Percentiles rank a stretch among this genome's conserved stretches.
Conservation (phyloP, 1,140 invertebrate genomes). For the Ctenoplectra terminalis region DNA sequence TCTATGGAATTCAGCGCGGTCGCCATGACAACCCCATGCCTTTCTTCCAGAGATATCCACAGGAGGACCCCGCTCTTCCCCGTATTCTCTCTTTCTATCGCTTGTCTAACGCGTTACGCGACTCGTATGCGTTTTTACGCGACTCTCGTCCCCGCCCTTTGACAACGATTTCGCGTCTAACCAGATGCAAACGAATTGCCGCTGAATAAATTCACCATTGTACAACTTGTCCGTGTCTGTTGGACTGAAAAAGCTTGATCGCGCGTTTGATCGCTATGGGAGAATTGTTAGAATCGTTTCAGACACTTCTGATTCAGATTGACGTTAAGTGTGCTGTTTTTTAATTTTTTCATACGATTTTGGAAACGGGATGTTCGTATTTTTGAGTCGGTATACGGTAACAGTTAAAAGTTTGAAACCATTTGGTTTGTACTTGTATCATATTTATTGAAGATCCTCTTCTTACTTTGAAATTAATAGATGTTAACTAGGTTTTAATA, state of each 20-base stretch:
- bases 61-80: conserved; percentile 57
- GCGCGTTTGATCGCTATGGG: not conserved
- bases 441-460: too few species aligned
- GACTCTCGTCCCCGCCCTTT: not conserved
- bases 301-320: not conserved
- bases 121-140: conserved; percentile 37
- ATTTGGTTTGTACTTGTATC: too few species aligned
- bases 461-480: too few species aligned
- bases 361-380: too few species aligned
- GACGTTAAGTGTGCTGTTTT: too few species aligned
- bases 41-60: conserved; percentile 71
- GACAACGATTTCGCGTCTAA: conserved; percentile 45
- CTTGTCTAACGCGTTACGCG: conserved; percentile 50
- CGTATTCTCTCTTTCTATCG: conserved; percentile 52
- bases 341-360: too few species aligned
- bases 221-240: not conserved
- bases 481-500: too few species aligned
- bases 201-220: conserved; percentile 19
- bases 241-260: not conserved
- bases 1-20: conserved; percentile 79
- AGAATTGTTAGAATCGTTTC: not conserved
- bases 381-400: too few species aligned
- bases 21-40: conserved; percentile 79
- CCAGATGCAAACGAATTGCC: conserved; percentile 21
- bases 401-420: too few species aligned